Percentiles rank a stretch among this genome's conserved stretches.
Evolutionary conservation across 2,113 vertebrate species (phyloP).

Genomic region (Ariopsis seemanni): DNA sequence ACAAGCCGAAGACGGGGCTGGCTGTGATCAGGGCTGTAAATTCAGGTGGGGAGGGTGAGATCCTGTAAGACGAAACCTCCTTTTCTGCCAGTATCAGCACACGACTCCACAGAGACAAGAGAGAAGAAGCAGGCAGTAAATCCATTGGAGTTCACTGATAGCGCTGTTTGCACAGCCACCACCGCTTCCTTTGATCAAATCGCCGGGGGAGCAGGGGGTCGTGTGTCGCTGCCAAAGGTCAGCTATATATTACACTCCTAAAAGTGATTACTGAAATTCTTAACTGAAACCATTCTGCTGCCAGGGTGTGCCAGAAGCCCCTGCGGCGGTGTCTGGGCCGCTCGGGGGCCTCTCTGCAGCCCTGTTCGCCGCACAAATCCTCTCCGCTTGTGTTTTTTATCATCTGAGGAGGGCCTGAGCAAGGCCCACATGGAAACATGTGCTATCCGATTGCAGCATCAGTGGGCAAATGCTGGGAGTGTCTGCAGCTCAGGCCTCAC

Average conservation of each 20-base stretch:
- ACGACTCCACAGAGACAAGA: constrained; percentile 75
- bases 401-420: constrained; percentile 67
- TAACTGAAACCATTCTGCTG: constrained; percentile 83
- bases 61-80: constrained; percentile 74
- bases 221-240: constrained; percentile 81
- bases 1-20: constrained; percentile 24
- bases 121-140: constrained; percentile 81
- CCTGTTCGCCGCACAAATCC: constrained; percentile 58
- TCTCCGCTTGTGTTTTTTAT: constrained; percentile 78
- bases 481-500: constrained; percentile 42
- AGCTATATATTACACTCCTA: constrained; percentile 86
- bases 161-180: constrained; percentile 77
- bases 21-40: constrained; percentile 68
- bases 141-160: constrained; percentile 78
- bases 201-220: constrained; percentile 75
- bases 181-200: constrained; percentile 80
- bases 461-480: constrained; percentile 52
- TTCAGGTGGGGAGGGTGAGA: constrained; percentile 69
- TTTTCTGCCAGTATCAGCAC: constrained; percentile 71
- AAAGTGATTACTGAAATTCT: constrained; percentile 85
- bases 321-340: constrained; percentile 75
- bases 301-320: constrained; percentile 80
- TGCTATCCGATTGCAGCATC: constrained; percentile 77
- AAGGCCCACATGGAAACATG: constrained; percentile 75
- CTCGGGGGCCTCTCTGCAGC: constrained; percentile 70